phyloP scores from a whole-genome alignment of 2,888 invertebrate genomes.

The Hirtodrosophila alboralis region DNA sequence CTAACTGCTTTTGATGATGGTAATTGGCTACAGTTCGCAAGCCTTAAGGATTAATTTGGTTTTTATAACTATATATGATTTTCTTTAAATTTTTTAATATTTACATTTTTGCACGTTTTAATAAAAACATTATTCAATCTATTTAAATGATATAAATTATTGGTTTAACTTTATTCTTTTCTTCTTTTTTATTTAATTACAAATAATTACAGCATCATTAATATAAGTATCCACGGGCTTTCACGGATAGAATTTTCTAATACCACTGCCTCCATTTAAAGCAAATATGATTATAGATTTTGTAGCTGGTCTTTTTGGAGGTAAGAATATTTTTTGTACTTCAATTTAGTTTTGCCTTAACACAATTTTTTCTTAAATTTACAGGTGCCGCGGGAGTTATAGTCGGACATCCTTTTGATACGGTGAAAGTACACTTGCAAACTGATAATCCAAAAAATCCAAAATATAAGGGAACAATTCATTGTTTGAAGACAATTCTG shows the following conservation, averaged over 20 bases:
- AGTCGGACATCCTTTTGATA: slow-evolving; percentile 96
- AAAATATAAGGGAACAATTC: slow-evolving; percentile 87
- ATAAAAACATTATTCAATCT: no score
- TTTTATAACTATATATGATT: no score
- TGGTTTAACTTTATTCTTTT: background rate
- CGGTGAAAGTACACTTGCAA: slow-evolving; percentile 94
- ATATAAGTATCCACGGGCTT: background rate
- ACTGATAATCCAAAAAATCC: slow-evolving; percentile 88
- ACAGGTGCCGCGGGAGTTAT: slow-evolving; percentile 95
- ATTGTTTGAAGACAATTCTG: slow-evolving; percentile 90
- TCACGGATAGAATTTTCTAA: background rate
- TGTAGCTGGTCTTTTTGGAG: slow-evolving; percentile 93
- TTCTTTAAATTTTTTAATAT: no score
- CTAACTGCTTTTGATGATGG: no score
- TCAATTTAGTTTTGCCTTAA: no score
- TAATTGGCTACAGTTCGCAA: no score
- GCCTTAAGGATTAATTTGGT: no score
- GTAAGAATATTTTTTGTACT: slow-evolving; percentile 84
- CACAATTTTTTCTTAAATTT: slow-evolving; percentile 2
- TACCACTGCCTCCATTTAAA: background rate
- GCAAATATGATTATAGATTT: slow-evolving; percentile 91
- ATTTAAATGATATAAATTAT: no score
- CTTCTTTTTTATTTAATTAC: background rate
- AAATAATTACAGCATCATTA: slow-evolving; percentile 9
- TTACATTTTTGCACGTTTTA: no score